These are phyloP conservation scores for Hydraecia micacea DNA, from an alignment of 2,888 invertebrate genomes.

Conservation along the genomic window DNA sequence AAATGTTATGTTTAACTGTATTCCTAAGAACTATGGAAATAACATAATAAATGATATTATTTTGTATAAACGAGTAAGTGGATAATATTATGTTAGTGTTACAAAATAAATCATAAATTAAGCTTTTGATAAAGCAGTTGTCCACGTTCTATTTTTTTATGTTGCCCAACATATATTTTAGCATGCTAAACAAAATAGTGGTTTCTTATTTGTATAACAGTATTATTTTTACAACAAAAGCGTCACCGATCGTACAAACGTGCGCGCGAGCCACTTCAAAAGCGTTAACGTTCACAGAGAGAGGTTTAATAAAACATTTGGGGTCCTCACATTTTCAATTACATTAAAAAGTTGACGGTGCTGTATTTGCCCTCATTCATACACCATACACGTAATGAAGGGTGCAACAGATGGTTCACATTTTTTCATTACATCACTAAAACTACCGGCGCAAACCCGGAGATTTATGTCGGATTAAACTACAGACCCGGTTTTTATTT, in stretches of 20 bases:
- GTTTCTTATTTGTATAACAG: conserved; percentile 38
- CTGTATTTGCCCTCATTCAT: conserved; percentile 84
- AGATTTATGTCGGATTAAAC: conserved; percentile 89
- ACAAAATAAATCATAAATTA: conserved; percentile 19
- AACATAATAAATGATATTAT: background rate
- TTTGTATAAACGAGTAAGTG: background rate
- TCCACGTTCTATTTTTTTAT: conserved; percentile 4
- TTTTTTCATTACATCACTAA: conserved; percentile 88
- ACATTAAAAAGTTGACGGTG: conserved; percentile 88
- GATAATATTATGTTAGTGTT: background rate
- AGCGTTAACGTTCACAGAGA: conserved; percentile 76
- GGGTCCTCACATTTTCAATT: conserved; percentile 87
- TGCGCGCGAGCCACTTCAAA: conserved; percentile 71
- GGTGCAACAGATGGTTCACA: conserved; percentile 89
- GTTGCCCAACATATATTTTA: conserved; percentile 15
- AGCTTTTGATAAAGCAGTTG: conserved; percentile 14
- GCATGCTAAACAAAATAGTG: conserved; percentile 33
- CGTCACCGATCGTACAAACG: conserved; percentile 54
- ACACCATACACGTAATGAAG: conserved; percentile 85
- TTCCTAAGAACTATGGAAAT: background rate
- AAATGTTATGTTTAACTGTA: conserved; percentile 7
- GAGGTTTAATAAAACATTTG: conserved; percentile 87
- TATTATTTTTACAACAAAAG: conserved; percentile 57
- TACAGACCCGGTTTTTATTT: conserved; percentile 85
- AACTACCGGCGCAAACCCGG: conserved; percentile 82